phyloP scores from a whole-genome alignment of 2,888 invertebrate genomes.

The Zygaena filipendulae region DNA sequence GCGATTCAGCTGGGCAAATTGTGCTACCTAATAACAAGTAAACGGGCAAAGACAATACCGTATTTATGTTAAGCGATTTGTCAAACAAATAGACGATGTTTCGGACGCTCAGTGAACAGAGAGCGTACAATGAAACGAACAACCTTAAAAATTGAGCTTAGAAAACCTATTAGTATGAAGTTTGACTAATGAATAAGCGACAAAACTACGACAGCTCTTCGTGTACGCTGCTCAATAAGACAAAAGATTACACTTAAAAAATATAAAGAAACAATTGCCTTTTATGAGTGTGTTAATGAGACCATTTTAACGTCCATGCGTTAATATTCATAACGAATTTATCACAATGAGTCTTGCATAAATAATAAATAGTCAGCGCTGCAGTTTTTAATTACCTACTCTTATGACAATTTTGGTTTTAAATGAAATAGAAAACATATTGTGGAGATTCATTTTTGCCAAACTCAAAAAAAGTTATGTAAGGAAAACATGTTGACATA shows the following conservation, averaged over 20 bases:
- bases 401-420: too few relatives aligned
- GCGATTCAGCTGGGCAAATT: slow-evolving; percentile 61
- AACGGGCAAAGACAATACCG: slow-evolving; percentile 57
- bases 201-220: slow-evolving; percentile 38
- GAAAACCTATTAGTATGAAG: slow-evolving; percentile 49
- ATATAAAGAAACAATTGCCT: slow-evolving; percentile 57
- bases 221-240: slow-evolving; percentile 38
- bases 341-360: too few relatives aligned
- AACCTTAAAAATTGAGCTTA: slow-evolving; percentile 51
- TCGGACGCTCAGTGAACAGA: slow-evolving; percentile 38
- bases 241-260: slow-evolving; percentile 38
- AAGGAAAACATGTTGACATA: too few relatives aligned
- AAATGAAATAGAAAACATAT: too few relatives aligned
- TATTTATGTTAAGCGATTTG: slow-evolving; percentile 66
- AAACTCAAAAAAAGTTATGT: too few relatives aligned
- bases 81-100: slow-evolving; percentile 60
- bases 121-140: slow-evolving; percentile 32
- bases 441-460: too few relatives aligned
- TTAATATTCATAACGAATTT: slow-evolving; percentile 29
- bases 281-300: slow-evolving; percentile 49
- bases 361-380: too few relatives aligned
- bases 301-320: slow-evolving; percentile 22
- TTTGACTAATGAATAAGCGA: slow-evolving; percentile 35
- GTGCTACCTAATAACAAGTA: slow-evolving; percentile 65
- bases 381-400: too few relatives aligned